Evolutionary conservation across 2,888 invertebrate genomes (phyloP).

Genomic region (Thysanoteuthis rhombus): DNA sequence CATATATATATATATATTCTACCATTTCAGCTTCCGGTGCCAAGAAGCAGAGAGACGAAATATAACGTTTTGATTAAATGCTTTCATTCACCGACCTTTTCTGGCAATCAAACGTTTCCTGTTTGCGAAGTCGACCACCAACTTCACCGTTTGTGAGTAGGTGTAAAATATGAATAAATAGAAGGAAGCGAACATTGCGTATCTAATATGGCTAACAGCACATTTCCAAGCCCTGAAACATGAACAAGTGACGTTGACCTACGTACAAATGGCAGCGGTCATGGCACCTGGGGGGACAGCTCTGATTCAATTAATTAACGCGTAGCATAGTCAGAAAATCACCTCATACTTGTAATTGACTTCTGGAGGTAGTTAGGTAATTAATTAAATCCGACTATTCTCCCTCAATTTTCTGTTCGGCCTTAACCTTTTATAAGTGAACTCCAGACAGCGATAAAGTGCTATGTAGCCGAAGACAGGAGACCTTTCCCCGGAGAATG

Average conservation of each 20-base stretch:
- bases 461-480: not conserved
- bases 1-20: too few relatives aligned
- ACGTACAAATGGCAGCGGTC: not conserved
- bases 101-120: not conserved
- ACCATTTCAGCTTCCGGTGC: not conserved
- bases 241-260: not conserved
- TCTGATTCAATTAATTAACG: not conserved
- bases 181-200: not conserved
- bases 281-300: not conserved
- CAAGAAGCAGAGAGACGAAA: not conserved
- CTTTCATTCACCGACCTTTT: not conserved
- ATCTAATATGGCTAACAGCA: not conserved
- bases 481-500: not conserved
- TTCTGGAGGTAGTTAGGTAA: not conserved
- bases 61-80: not conserved
- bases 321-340: not conserved
- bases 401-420: not conserved
- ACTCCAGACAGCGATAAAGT: not conserved
- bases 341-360: conserved; percentile 12
- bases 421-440: not conserved
- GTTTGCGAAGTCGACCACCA: not conserved
- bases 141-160: not conserved
- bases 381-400: not conserved
- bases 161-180: not conserved
- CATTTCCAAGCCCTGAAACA: not conserved